Conservation (phyloP, 2,113 vertebrate species). For the Amphilophus citrinellus region DNA sequence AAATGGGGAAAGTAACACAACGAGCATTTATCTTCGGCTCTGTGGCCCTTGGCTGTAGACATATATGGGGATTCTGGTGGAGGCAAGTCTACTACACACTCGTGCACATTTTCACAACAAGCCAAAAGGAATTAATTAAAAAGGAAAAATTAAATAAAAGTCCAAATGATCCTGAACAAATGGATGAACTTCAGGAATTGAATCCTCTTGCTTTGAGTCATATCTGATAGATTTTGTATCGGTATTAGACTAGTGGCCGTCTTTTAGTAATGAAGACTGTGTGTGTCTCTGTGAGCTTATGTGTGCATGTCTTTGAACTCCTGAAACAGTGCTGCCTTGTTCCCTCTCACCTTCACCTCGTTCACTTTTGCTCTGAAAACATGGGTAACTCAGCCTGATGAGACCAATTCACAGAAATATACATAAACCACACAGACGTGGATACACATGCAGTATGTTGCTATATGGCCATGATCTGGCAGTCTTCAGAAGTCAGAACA, state of each 20-base stretch:
- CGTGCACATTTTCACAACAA: constrained; percentile 21
- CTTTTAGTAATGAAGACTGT: neutral
- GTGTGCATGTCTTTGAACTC: constrained; percentile 13
- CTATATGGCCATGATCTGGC: constrained; percentile 16
- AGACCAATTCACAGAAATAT: constrained; percentile 47
- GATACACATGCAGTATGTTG: constrained; percentile 4
- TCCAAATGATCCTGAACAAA: constrained; percentile 44
- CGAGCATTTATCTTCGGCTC: constrained; percentile 50
- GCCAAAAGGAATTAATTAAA: constrained; percentile 33
- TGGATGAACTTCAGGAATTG: constrained; percentile 31
- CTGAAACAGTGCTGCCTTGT: constrained; percentile 24
- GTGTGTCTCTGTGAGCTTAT: neutral
- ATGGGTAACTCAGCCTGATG: constrained; percentile 6
- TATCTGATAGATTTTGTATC: constrained; percentile 25
- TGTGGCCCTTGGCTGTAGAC: constrained; percentile 48
- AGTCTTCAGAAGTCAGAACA: constrained; percentile 24
- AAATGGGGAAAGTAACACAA: constrained; percentile 55
- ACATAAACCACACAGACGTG: constrained; percentile 19
- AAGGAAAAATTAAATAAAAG: constrained; percentile 25
- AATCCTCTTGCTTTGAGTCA: constrained; percentile 28
- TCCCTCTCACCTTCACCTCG: constrained; percentile 13
- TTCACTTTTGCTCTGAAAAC: constrained; percentile 38
- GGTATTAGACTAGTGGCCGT: constrained; percentile 17
- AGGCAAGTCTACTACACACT: constrained; percentile 3
- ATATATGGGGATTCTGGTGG: constrained; percentile 8